Base-by-base conservation (phyloP, 1,140 invertebrate genomes). In the Paralvinella palmiformis region DNA sequence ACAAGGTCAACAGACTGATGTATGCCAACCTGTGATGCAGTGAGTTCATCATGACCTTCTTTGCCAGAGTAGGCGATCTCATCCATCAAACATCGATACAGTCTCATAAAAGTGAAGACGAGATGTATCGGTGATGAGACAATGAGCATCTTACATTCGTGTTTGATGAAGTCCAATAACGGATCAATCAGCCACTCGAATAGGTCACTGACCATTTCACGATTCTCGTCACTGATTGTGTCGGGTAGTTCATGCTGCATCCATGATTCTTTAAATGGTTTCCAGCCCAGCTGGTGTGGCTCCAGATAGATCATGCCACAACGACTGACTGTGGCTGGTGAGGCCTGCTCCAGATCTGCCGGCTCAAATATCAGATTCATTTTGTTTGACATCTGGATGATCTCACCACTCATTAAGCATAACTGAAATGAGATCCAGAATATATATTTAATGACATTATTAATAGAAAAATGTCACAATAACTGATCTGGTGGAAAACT, bases 101-200 rank as follows among this genome's bases (percentile, higher is more conserved):
- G 64, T 1, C 70, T 59, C 73, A 79, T 75, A 31, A 78, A 61
- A 1, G 73, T 75, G 63, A 73, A 72, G 2, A 79, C 77, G 71
- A 91, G 85, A 79, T 96, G 91, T 66, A 93, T 86, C 50, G 93
- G 88, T 0, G 91, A 91, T 0, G 88, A 86, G 52, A 83, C 80
- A 2, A 96, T 81, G 74, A 96, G 92, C 36, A 85, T 84, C 65
- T 85, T 86, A 77, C 91, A 92, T 53, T 86, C 80, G 0, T 78
- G 71, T 31, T 69, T 68, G 10, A 82, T 75, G 64, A 77, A 82
- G 52, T 76, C 71, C 37, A 82, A 68, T 53, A 74, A 78, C 2
- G 81, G 81, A 55, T 81, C 71, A 6, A 92, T 65, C 55, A 82
- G 69, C 75, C 75, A 76, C 5, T 74, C 72, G 68, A 77, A 75